These are phyloP conservation scores for Semicossyphus pulcher DNA, from an alignment of 2,113 vertebrate species.

Conservation along the genomic window DNA sequence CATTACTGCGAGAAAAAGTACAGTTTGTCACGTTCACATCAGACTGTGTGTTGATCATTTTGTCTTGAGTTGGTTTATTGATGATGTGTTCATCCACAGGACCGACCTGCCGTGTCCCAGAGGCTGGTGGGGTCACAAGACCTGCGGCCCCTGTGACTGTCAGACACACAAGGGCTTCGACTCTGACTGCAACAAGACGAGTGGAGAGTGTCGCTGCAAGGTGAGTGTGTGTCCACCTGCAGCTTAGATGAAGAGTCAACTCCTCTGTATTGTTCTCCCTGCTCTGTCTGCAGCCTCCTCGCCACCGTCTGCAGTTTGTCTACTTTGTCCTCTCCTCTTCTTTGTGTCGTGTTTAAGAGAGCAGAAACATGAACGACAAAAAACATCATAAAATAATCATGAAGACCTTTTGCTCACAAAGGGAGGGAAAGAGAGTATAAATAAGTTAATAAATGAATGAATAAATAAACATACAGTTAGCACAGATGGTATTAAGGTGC, in stretches of 20 bases:
- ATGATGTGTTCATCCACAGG: constrained; percentile 72
- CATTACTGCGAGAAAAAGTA: constrained; percentile 95
- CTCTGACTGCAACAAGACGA: constrained; percentile 95
- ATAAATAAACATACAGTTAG: background rate
- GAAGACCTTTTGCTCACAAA: background rate
- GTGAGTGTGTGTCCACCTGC: constrained; percentile 67
- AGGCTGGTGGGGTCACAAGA: constrained; percentile 97
- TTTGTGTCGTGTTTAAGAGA: background rate
- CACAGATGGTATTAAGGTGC: too few species aligned
- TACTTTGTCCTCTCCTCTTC: background rate
- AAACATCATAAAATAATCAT: background rate
- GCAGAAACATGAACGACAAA: background rate
- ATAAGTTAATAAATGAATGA: too few species aligned
- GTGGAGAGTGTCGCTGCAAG: constrained; percentile 94
- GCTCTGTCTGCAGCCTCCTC: background rate
- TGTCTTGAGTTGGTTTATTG: background rate
- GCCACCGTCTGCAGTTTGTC: background rate
- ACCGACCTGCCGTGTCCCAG: constrained; percentile 91
- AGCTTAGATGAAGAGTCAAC: too few species aligned
- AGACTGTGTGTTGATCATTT: background rate
- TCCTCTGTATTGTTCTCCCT: background rate
- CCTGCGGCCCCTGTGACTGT: constrained; percentile 93
- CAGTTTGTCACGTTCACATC: background rate
- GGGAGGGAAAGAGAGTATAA: too few species aligned
- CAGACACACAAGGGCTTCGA: constrained; percentile 90